Conservation (phyloP, 2,797 vertebrate species). For the Choloepus didactylus region DNA sequence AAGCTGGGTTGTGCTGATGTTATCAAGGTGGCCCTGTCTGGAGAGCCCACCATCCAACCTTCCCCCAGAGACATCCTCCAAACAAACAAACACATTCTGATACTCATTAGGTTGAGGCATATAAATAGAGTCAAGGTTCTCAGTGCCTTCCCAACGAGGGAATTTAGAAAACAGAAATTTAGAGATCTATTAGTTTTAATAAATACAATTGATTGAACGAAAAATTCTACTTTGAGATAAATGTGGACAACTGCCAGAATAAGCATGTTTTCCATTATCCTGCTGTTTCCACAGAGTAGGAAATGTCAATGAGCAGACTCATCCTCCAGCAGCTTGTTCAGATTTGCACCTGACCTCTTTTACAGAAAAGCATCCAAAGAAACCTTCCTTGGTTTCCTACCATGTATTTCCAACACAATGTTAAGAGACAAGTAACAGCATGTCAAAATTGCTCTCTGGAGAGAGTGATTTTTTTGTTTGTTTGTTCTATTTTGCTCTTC, state of each 20-base stretch:
- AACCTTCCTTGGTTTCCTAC: neutral
- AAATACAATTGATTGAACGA: neutral
- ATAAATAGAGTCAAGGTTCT: neutral
- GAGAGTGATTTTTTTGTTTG: neutral
- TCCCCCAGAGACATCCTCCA: neutral
- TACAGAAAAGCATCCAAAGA: conserved; percentile 4
- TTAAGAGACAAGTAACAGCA: conserved; percentile 3
- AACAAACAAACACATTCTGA: neutral
- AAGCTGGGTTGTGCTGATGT: neutral
- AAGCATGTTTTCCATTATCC: neutral
- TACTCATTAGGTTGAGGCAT: neutral
- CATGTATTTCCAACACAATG: neutral
- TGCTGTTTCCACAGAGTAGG: neutral
- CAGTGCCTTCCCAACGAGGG: neutral
- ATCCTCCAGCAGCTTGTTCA: neutral
- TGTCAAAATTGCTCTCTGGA: conserved; percentile 14
- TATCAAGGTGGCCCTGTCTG: neutral
- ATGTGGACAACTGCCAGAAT: conserved; percentile 4
- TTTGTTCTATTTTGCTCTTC: conserved; percentile 17
- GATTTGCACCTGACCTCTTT: conserved; percentile 38
- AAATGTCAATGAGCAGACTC: conserved; percentile 1
- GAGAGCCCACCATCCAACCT: neutral
- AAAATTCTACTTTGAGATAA: conserved; percentile 14
- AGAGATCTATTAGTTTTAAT: neutral
- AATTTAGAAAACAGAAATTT: neutral